A percentile compares a stretch with the other conserved stretches of the same genome.
These are phyloP conservation scores for Phyllotreta cruciferae DNA, from an alignment of 2,888 invertebrate genomes.

Conservation along the genomic window DNA sequence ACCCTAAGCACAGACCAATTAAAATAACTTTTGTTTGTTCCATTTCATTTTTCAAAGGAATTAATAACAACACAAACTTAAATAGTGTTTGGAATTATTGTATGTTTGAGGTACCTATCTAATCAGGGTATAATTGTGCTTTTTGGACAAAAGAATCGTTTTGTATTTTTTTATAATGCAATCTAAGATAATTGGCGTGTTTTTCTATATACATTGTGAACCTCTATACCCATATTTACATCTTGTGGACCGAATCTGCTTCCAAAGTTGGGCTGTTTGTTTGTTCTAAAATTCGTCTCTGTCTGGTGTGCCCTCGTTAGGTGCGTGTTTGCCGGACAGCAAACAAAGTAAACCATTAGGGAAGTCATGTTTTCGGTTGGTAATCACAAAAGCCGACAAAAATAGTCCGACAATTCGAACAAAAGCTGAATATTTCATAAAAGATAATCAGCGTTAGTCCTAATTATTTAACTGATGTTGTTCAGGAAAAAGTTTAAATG, in stretches of 20 bases:
- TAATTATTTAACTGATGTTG: conserved; percentile 8
- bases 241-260: conserved; percentile 9
- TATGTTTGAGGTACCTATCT: too few species aligned
- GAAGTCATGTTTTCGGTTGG: conserved; percentile 19
- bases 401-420: conserved; percentile 7
- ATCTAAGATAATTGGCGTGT: too few species aligned
- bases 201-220: too few species aligned
- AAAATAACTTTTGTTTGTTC: too few species aligned
- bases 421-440: conserved; percentile 7
- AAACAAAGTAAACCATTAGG: conserved; percentile 30
- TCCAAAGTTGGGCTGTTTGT: conserved; percentile 5
- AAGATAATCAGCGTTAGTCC: conserved; percentile 8
- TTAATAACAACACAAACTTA: too few species aligned
- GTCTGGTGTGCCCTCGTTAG: conserved; percentile 17
- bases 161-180: too few species aligned
- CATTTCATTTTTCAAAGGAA: too few species aligned
- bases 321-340: conserved; percentile 29
- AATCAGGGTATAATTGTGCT: too few species aligned
- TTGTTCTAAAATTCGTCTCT: conserved; percentile 19
- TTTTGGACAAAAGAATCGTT: too few species aligned
- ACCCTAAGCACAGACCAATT: neutral
- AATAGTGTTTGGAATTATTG: too few species aligned
- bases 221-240: neutral
- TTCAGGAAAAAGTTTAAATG: conserved; percentile 1
- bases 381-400: conserved; percentile 15